Evolutionary conservation across 1,140 invertebrate species (phyloP), one percentile per base, ranked within the genome.

Genomic region (Liolophura sinensis): DNA sequence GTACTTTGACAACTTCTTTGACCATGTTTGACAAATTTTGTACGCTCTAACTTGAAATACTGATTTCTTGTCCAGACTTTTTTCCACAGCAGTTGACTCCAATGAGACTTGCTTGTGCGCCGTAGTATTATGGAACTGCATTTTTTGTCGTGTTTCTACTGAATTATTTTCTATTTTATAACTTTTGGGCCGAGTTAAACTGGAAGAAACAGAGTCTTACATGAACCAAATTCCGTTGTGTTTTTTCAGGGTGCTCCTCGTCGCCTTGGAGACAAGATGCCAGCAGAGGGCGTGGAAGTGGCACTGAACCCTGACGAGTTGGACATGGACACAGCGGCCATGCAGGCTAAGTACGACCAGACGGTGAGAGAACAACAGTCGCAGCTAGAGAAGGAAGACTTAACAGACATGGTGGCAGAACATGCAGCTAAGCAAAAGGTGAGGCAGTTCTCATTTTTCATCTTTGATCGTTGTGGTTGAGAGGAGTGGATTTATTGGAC

Each of bases 341-440:
- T 99, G 92, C 94, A 96, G 60, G 94, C 94, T 87, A 85, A 96
- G 48, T 99, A 99, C 83, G 97, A 99, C 82, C 94, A 98, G 73
- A 95, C 97, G 65, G 90, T 98, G 85, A 88, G 94, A 55, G 95
- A 97, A 78, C 91, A 95, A 76, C 93, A 96, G 78, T 91, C 92
- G 72, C 89, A 92, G 80, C 85, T 94, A 47, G 91, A 92, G 69
- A 92, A 94, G 70, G 97, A 99, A 86, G 97, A 99, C 88, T 88
- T 99, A 16, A 97, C 94, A 24, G 97, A 99, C 80, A 98, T 99
- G 96, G 89, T 99, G 67, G 96, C 96, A 25, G 96, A 99, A 85
- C 96, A 99, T 85, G 94, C 96, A 24, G 94, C 95, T 25, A 90
- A 95, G 73, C 94, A 97, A 82, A 77, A 80, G 77, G 79, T 81